Evolutionary conservation across 2,797 vertebrate genomes (phyloP).

Genomic region (Eulemur mongoz): DNA sequence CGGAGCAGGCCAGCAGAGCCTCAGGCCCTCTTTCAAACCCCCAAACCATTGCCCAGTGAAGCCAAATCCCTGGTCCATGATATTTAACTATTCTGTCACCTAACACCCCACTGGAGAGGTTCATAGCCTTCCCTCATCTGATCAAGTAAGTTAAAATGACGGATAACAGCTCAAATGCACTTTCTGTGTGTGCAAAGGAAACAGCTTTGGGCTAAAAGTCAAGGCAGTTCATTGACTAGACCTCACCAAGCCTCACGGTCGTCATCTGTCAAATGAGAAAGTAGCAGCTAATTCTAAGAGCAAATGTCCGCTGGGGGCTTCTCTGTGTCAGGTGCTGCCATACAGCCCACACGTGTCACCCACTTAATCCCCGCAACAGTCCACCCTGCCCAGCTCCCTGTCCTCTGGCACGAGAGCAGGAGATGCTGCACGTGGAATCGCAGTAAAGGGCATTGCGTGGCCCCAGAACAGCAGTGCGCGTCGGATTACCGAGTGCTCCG

Average conservation of each 20-base stretch:
- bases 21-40: slow-evolving; percentile 17
- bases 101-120: not conserved
- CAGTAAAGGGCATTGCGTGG: not conserved
- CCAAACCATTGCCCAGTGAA: not conserved
- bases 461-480: not conserved
- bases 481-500: not conserved
- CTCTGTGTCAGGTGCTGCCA: not conserved
- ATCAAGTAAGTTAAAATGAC: not conserved
- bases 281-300: not conserved
- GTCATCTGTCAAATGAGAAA: not conserved
- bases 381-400: no score
- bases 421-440: rapidly evolving
- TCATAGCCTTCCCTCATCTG: not conserved
- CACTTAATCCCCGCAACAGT: rapidly evolving
- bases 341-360: rapidly evolving
- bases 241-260: not conserved
- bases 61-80: not conserved
- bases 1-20: not conserved
- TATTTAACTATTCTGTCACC: not conserved
- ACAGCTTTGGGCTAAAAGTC: not conserved
- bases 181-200: not conserved
- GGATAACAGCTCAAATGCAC: not conserved
- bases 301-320: not conserved
- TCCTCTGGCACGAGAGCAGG: not conserved
- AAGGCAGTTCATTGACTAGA: not conserved